Evolutionary conservation across 2,888 invertebrate genomes (phyloP).

Genomic region (Myopa tessellatipennis): DNA sequence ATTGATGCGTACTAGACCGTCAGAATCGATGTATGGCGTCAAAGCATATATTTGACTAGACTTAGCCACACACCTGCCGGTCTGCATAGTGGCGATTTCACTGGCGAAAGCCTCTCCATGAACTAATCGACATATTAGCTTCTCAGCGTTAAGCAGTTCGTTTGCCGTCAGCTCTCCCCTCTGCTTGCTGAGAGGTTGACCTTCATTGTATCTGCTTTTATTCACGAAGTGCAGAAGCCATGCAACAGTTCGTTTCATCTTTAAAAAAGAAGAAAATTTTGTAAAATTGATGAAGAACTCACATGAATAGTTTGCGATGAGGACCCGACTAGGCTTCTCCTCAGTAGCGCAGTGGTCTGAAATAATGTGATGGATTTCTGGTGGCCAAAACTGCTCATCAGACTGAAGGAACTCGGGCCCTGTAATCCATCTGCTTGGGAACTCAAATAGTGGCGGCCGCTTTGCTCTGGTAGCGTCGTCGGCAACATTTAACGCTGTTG

Average conservation of each 20-base stretch:
- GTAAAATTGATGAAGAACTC: neutral
- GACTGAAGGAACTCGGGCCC: conserved; percentile 32
- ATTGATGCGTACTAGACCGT: no score
- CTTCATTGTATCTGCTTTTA: neutral
- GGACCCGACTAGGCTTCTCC: no score
- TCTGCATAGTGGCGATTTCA: neutral
- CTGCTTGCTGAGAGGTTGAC: neutral
- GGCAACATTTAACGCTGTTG: no score
- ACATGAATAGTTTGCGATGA: no score
- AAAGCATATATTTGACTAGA: neutral
- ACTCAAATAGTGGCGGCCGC: neutral
- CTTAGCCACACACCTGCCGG: neutral
- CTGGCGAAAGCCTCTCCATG: neutral
- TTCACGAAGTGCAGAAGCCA: neutral
- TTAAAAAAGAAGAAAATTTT: neutral
- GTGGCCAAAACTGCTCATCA: conserved; percentile 9
- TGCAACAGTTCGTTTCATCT: neutral
- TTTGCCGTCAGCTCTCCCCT: neutral
- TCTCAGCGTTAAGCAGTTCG: neutral
- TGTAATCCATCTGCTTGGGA: conserved; percentile 30
- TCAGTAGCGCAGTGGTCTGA: no score
- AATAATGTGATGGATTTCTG: neutral
- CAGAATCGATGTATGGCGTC: neutral
- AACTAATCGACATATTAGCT: neutral
- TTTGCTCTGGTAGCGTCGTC: no score